These are phyloP conservation scores for Hemicordylus capensis DNA, from an alignment of 2,113 vertebrate genomes.

Conservation along the genomic window DNA sequence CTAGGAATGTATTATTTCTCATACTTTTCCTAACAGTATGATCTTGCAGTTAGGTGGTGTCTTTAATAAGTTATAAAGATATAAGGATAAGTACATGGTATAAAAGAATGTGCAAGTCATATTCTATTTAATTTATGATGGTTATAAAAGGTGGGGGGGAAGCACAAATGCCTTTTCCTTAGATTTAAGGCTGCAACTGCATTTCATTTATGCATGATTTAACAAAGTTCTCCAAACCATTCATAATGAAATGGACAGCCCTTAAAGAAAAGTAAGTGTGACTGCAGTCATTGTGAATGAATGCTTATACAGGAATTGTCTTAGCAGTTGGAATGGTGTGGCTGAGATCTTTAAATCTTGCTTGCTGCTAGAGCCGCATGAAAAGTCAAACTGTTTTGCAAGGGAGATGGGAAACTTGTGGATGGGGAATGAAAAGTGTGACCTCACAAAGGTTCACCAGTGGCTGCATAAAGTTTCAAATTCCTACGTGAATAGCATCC, in stretches of 20 bases:
- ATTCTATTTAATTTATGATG: background rate
- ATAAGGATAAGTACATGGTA: background rate
- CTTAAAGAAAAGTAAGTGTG: background rate
- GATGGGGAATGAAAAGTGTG: background rate
- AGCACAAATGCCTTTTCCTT: background rate
- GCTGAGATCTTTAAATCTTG: background rate
- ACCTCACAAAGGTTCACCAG: background rate
- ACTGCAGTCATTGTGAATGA: background rate
- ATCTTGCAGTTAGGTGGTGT: background rate
- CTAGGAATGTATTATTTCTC: background rate
- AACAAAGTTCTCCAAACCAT: background rate
- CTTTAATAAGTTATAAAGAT: conserved; percentile 6
- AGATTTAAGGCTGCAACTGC: background rate
- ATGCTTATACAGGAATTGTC: background rate
- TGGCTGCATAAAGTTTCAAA: background rate
- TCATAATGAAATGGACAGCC: background rate
- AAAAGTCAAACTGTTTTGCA: background rate
- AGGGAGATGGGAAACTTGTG: background rate
- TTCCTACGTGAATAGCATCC: background rate
- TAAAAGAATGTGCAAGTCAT: background rate
- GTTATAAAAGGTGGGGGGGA: background rate
- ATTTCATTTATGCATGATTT: conserved; percentile 2
- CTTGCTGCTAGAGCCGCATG: background rate
- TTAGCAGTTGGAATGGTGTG: background rate
- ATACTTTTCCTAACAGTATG: background rate